A percentile compares a stretch with the other conserved stretches of the same genome.
These are phyloP conservation scores for Amphipoea oculea DNA, from an alignment of 2,888 invertebrate species.

Conservation along the genomic window DNA sequence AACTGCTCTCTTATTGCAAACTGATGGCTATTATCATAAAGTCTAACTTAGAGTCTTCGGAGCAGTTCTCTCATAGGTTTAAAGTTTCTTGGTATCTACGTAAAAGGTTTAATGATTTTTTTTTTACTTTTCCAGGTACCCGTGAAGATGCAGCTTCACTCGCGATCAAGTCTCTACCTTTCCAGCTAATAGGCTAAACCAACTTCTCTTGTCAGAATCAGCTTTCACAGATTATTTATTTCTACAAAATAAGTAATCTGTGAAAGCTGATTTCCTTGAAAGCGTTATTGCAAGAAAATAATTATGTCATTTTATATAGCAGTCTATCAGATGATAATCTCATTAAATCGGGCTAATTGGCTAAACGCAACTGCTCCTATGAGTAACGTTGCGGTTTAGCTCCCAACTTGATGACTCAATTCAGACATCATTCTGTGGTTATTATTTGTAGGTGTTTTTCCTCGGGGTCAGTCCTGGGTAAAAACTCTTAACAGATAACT, in stretches of 20 bases:
- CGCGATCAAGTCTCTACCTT: not conserved
- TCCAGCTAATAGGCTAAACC: not conserved
- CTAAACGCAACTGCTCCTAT: conserved; percentile 3
- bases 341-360: conserved; percentile 22
- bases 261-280: conserved; percentile 46
- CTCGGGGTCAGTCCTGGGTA: not conserved
- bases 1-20: not conserved
- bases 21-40: not conserved
- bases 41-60: not conserved
- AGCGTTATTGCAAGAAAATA: not conserved
- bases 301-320: not conserved
- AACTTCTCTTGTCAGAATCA: conserved; percentile 9
- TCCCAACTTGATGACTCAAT: conserved; percentile 19
- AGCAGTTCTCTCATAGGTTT: not conserved
- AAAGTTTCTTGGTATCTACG: not conserved
- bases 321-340: not conserved
- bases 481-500: conserved; percentile 5
- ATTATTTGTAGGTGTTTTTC: conserved; percentile 17
- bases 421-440: not conserved
- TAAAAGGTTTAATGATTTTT: not conserved
- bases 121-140: conserved; percentile 11
- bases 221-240: conserved; percentile 53
- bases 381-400: conserved; percentile 7
- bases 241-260: conserved; percentile 45
- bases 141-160: conserved; percentile 4